Evolutionary conservation across 2,113 vertebrate species (phyloP), one percentile per base, ranked within the genome.

Genomic region (Peromyscus californicus): DNA sequence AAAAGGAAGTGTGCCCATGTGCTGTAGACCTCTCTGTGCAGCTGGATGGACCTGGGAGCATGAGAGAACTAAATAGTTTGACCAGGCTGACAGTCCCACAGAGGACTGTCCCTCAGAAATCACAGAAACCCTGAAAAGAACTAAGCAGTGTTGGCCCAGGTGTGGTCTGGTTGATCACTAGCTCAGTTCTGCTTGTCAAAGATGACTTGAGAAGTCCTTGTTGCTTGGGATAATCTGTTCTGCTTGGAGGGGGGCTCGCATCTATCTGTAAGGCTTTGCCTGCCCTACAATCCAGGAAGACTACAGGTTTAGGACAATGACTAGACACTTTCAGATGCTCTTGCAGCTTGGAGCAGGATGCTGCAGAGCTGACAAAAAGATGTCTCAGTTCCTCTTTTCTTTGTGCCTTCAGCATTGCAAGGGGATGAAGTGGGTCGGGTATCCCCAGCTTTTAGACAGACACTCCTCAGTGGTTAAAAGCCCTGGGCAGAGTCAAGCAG

Each of bases 401-500:
- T 39, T 59, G 36, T 59, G 21, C 54, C 21, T 59, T 83, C 36
- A 83, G 79, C 54, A 12, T n/a, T 59, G 36, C 33, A 59, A 39
- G 54, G 79, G 54, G 11, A 19, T 59, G 36, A 59, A 59, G 9
- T 83, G 3, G 54, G 33, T 51, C 59, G 59, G 54, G 36, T 24
- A 39, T n/a, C 54, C 33, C 51, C 10, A 22, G 21, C 5, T 83
- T 59, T 59, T n/a, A 83, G 51, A 59, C 54, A 83, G 36, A 59
- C 54, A 59, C 7, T n/a, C 33, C 79, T 59, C 36, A 59, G 48
- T 79, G 76, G 12, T 29, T 19, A 79, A 51, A 16, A 79, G 9
- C 31, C 33, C 51, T n/a, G 54, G 76, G 36, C 79, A 83, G 78
- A 80, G 80, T 83, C 54, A 26, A 83, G 36, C 80, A 83, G 80